Conservation (phyloP, 2,797 vertebrate species). For the Gephyroberyx darwinii region DNA sequence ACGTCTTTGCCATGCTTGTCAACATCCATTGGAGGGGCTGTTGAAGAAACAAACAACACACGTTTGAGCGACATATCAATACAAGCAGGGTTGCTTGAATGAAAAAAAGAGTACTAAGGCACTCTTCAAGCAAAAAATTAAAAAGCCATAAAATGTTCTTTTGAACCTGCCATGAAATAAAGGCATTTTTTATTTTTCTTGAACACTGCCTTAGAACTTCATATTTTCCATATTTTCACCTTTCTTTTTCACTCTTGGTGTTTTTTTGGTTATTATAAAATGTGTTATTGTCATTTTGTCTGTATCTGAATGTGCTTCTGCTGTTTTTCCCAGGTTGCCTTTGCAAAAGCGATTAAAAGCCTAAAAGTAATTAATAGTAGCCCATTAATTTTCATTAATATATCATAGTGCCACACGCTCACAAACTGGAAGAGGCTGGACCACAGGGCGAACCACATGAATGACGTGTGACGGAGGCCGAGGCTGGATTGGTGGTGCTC, state of each 20-base stretch:
- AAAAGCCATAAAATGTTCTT: too few relatives aligned
- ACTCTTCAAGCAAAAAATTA: too few relatives aligned
- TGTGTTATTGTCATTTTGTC: not conserved
- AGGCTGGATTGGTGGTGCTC: conserved; percentile 35
- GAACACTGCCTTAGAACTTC: not conserved
- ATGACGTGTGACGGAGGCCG: conserved; percentile 47
- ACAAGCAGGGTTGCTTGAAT: too few relatives aligned
- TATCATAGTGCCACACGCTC: conserved; percentile 50
- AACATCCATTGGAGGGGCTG: conserved; percentile 56
- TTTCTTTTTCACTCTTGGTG: not conserved
- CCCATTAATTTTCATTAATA: not conserved
- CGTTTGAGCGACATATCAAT: not conserved
- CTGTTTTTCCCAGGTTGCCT: too few relatives aligned
- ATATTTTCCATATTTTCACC: not conserved
- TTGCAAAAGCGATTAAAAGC: too few relatives aligned
- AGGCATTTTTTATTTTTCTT: too few relatives aligned
- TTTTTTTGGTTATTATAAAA: too few relatives aligned
- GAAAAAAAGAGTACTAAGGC: too few relatives aligned
- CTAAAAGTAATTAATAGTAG: too few relatives aligned
- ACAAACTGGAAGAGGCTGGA: conserved; percentile 74
- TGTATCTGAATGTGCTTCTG: too few relatives aligned
- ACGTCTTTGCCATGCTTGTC: conserved; percentile 37
- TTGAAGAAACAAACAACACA: conserved; percentile 22
- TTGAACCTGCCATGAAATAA: too few relatives aligned
- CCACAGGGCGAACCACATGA: conserved; percentile 29